Percentiles rank a stretch among this genome's conserved stretches.
Conservation (phyloP, 23 tunicate genomes). For the Halocynthia aurantium region DNA sequence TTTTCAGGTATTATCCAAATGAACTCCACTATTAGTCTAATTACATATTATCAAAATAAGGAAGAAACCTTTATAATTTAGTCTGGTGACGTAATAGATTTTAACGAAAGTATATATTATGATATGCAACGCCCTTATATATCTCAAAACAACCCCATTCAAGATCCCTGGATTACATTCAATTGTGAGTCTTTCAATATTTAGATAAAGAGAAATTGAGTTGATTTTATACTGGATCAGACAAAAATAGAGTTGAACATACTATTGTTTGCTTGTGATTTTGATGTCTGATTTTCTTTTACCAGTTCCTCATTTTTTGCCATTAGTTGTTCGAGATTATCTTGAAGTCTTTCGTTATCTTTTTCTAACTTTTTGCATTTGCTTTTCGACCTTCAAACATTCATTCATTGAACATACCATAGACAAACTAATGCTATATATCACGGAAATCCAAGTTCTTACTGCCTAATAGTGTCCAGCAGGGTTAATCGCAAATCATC, state of each 20-base stretch:
- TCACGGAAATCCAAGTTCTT: not conserved
- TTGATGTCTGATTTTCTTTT: slow-evolving; percentile 51
- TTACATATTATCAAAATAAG: too few species aligned
- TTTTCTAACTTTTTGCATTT: slow-evolving; percentile 91
- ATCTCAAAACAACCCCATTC: too few species aligned
- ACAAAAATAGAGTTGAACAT: not conserved
- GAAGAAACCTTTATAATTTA: too few species aligned
- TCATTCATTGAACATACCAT: too few species aligned
- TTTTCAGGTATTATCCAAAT: too few species aligned
- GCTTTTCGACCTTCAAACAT: slow-evolving; percentile 54
- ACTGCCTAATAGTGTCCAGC: slow-evolving; percentile 87
- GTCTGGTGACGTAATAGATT: too few species aligned
- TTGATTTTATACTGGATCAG: not conserved
- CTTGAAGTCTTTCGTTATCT: slow-evolving; percentile 67
- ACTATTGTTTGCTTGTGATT: slow-evolving; percentile 81
- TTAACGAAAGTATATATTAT: too few species aligned
- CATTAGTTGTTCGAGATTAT: slow-evolving; percentile 59
- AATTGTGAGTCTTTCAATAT: not conserved
- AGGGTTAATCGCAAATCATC: slow-evolving; percentile 59
- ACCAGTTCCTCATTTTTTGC: slow-evolving; percentile 64
- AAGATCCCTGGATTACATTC: too few species aligned
- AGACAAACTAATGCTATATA: too few species aligned
- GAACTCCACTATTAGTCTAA: too few species aligned
- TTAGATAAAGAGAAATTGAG: not conserved
- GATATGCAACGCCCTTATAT: too few species aligned